Evolutionary conservation across 1,140 invertebrate species (phyloP).

Genomic region (Phortica variegata): DNA sequence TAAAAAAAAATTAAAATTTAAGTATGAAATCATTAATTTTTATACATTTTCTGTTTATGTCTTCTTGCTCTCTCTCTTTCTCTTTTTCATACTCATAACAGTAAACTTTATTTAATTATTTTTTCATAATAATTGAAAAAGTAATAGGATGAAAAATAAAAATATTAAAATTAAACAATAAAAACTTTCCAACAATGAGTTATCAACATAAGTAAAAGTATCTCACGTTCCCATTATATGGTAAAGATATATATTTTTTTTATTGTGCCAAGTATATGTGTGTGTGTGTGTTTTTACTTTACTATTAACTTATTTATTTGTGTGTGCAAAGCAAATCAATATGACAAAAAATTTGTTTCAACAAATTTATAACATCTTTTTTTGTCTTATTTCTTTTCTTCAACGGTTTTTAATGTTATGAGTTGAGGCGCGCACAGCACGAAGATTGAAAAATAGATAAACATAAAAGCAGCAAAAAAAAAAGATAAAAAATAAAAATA

Average conservation of each 20-base stretch:
- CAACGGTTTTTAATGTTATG: neutral
- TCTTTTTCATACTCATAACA: too few relatives aligned
- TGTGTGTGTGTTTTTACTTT: constrained; percentile 12
- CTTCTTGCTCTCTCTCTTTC: too few relatives aligned
- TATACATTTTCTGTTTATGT: too few relatives aligned
- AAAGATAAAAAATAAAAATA: too few relatives aligned
- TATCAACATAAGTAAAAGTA: too few relatives aligned
- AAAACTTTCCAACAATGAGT: constrained; percentile 10
- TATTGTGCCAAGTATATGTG: constrained; percentile 6
- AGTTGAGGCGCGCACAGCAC: too few relatives aligned
- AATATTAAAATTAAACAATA: constrained; percentile 4
- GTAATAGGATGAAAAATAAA: too few relatives aligned
- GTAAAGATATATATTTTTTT: constrained; percentile 1
- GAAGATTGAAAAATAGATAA: neutral
- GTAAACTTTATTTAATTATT: too few relatives aligned
- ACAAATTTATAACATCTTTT: constrained; percentile 1
- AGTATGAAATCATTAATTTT: too few relatives aligned
- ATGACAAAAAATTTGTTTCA: constrained; percentile 7
- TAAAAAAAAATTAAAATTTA: too few relatives aligned
- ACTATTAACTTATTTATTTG: constrained; percentile 12
- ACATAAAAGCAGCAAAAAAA: neutral
- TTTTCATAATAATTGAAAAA: too few relatives aligned
- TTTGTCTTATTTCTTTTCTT: constrained; percentile 15
- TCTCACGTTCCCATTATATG: too few relatives aligned
- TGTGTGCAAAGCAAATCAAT: constrained; percentile 12